A percentile compares a stretch with the other conserved stretches of the same genome.
phyloP scores from a whole-genome alignment of 2,888 invertebrate genomes.

The Andrena minutula region DNA sequence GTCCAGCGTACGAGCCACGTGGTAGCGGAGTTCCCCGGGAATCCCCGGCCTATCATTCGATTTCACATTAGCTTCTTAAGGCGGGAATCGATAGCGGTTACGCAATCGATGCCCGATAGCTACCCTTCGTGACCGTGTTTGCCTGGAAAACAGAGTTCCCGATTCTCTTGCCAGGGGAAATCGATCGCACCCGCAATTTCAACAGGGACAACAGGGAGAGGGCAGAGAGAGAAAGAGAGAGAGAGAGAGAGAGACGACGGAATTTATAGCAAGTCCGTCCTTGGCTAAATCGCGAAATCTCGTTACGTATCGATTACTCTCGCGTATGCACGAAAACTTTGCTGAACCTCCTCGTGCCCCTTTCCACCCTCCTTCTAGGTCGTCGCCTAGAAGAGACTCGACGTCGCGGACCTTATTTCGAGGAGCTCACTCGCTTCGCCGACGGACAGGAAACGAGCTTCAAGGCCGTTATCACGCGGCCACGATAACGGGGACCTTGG shows the following conservation, averaged over 20 bases:
- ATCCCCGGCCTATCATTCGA: conserved; percentile 50
- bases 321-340: conserved; percentile 15
- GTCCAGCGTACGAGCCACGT: conserved; percentile 11
- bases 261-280: conserved; percentile 20
- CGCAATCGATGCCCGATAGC: conserved; percentile 38
- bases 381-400: background rate
- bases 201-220: background rate
- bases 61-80: conserved; percentile 44
- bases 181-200: conserved; percentile 31
- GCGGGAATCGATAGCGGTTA: conserved; percentile 48
- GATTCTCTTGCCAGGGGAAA: conserved; percentile 15
- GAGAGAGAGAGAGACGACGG: background rate
- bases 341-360: background rate
- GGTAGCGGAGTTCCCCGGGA: background rate
- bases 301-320: conserved; percentile 30
- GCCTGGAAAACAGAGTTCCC: conserved; percentile 4
- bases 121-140: conserved; percentile 36
- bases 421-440: background rate
- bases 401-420: conserved; percentile 15
- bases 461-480: conserved; percentile 42
- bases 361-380: no score
- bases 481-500: conserved; percentile 46
- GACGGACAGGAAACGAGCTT: conserved; percentile 27
- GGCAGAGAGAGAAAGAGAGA: background rate
- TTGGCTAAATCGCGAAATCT: conserved; percentile 37